Percentiles rank a stretch among this genome's conserved stretches.
Evolutionary conservation across 2,797 vertebrate genomes (phyloP).

Genomic region (Dermochelys coriacea): DNA sequence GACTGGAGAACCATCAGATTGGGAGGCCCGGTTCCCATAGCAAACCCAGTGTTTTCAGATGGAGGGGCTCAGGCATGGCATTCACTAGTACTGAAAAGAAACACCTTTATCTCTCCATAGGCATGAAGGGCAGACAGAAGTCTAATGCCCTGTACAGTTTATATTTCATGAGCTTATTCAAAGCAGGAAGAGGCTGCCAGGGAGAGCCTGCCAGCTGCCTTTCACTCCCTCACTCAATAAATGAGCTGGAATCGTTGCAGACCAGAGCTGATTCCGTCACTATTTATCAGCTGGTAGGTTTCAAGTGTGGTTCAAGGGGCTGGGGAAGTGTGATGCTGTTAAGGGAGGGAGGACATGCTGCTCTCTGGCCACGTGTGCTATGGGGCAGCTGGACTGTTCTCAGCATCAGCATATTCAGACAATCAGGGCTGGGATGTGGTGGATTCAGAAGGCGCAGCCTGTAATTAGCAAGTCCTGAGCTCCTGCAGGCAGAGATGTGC

Average conservation of each 20-base stretch:
- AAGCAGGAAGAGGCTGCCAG: background rate
- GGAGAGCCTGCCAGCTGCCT: slow-evolving; percentile 1
- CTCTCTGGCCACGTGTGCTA: rapidly evolving
- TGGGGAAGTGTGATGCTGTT: background rate
- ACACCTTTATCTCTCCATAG: slow-evolving; percentile 15
- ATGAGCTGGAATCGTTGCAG: rapidly evolving
- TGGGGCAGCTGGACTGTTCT: background rate
- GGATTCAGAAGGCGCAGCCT: background rate
- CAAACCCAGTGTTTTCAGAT: background rate
- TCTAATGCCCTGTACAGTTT: background rate
- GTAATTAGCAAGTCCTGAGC: background rate
- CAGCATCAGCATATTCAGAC: background rate
- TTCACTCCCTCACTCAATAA: background rate
- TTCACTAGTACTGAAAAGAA: slow-evolving; percentile 1
- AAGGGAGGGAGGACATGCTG: background rate
- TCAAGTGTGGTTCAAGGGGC: rapidly evolving
- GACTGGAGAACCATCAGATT: background rate
- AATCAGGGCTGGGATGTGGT: background rate
- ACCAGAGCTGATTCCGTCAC: background rate
- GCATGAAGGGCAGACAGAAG: slow-evolving; percentile 3
- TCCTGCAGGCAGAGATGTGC: background rate
- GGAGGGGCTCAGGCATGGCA: background rate
- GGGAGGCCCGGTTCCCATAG: slow-evolving; percentile 59
- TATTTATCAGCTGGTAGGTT: rapidly evolving
- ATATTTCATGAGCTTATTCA: background rate